Percentiles rank a stretch among this genome's conserved stretches.
phyloP scores from a whole-genome alignment of 2,888 invertebrate species.

The Acanthococcus lagerstroemiae region DNA sequence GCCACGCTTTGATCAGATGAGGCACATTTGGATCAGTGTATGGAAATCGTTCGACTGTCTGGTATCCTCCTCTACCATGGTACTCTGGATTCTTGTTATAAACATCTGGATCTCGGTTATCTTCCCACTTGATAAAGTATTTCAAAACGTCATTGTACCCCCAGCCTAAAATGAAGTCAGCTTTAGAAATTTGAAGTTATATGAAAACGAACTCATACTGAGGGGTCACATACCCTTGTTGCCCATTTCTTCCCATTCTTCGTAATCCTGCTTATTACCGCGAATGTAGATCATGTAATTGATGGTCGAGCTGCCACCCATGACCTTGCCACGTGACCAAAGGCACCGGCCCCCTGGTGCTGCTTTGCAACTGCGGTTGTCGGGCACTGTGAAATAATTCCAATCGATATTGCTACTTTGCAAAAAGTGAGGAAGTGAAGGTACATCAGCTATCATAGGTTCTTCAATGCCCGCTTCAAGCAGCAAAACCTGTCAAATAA shows the following conservation, averaged over 20 bases:
- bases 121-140: slow-evolving; percentile 59
- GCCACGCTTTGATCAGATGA: slow-evolving; percentile 45
- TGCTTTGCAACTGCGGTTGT: slow-evolving; percentile 37
- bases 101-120: slow-evolving; percentile 49
- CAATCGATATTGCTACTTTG: slow-evolving; percentile 43
- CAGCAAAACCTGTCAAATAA: slow-evolving; percentile 36
- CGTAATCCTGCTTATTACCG: slow-evolving; percentile 41
- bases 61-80: slow-evolving; percentile 53
- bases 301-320: slow-evolving; percentile 45
- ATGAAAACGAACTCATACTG: no score
- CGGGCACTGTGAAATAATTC: slow-evolving; percentile 42
- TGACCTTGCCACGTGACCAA: slow-evolving; percentile 45
- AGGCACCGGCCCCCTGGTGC: slow-evolving; percentile 38
- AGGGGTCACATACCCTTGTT: slow-evolving; percentile 34
- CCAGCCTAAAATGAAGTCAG: slow-evolving; percentile 53
- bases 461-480: slow-evolving; percentile 39
- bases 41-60: slow-evolving; percentile 54
- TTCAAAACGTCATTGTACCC: slow-evolving; percentile 54
- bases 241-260: slow-evolving; percentile 42
- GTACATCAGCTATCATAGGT: slow-evolving; percentile 40
- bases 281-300: slow-evolving; percentile 44
- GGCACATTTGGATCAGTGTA: slow-evolving; percentile 52
- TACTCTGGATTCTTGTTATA: slow-evolving; percentile 46
- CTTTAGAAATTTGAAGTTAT: no score
- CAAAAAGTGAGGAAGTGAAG: slow-evolving; percentile 41